These are phyloP conservation scores for Semibalanus balanoides DNA, from an alignment of 1,140 invertebrate genomes.

Conservation along the genomic window DNA sequence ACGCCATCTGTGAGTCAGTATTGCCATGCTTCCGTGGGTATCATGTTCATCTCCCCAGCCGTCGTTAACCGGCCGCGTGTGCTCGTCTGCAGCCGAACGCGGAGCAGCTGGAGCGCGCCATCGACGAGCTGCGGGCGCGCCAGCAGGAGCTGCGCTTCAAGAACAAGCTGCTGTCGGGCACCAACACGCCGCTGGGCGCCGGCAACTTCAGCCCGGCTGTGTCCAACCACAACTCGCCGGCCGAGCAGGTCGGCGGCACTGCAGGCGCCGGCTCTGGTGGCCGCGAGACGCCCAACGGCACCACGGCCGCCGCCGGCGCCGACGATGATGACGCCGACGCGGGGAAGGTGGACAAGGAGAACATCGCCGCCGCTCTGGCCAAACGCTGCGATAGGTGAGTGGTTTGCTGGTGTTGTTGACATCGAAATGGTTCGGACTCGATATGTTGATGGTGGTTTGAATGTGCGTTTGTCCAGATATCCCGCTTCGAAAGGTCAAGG, in stretches of 20 bases:
- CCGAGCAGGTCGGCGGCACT: not conserved
- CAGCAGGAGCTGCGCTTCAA: slow-evolving; percentile 57
- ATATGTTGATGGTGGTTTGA: no score
- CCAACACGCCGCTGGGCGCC: slow-evolving; percentile 13
- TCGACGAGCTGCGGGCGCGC: slow-evolving; percentile 53
- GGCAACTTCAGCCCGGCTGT: slow-evolving; percentile 16
- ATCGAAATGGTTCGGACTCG: no score
- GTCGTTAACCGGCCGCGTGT: no score
- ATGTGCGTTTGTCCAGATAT: no score
- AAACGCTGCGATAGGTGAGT: not conserved
- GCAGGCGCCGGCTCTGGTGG: not conserved
- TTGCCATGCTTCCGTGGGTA: no score
- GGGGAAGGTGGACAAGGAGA: not conserved
- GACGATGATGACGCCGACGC: not conserved
- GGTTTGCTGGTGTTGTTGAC: no score
- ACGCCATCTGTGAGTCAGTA: not conserved
- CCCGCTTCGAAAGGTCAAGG: no score
- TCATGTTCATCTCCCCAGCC: no score
- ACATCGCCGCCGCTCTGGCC: not conserved
- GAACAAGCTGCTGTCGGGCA: slow-evolving; percentile 18
- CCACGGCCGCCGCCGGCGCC: not conserved
- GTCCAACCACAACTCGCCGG: not conserved
- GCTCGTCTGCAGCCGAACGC: slow-evolving; percentile 43
- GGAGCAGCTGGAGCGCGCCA: slow-evolving; percentile 55
- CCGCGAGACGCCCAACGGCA: not conserved